Conservation (phyloP, 37 sponge, comb jelly and placozoan species). For the Chondrosia reniformis region DNA sequence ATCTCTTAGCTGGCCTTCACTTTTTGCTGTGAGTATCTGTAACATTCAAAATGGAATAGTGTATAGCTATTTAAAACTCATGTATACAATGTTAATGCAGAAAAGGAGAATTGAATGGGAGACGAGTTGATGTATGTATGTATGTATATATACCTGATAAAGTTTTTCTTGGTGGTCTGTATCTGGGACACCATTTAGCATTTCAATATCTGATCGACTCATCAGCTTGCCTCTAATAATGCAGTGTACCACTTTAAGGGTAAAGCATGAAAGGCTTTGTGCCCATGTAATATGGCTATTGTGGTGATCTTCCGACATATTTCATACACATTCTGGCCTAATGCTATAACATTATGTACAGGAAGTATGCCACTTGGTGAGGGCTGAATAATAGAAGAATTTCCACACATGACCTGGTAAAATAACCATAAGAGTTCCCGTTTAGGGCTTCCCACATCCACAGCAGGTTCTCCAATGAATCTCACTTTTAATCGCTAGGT, state of each 20-base stretch:
- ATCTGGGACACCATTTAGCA: neutral
- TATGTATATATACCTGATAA: neutral
- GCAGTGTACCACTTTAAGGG: neutral
- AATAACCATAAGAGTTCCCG: neutral
- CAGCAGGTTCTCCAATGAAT: neutral
- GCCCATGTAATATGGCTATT: neutral
- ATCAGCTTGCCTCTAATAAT: neutral
- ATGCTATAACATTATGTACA: neutral
- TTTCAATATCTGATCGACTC: neutral
- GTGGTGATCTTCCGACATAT: neutral
- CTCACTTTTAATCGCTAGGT: neutral
- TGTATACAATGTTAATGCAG: neutral
- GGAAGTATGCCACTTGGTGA: neutral
- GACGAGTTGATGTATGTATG: neutral
- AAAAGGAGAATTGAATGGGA: too few relatives aligned
- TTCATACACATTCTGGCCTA: neutral
- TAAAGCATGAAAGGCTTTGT: neutral
- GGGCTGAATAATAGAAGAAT: neutral
- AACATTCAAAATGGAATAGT: too few relatives aligned
- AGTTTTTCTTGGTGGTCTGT: neutral
- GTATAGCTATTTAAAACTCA: neutral
- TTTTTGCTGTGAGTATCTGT: neutral
- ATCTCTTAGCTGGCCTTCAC: neutral
- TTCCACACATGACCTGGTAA: neutral
- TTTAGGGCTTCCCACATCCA: neutral